A percentile compares a stretch with the other conserved stretches of the same genome.
These are phyloP conservation scores for Drosophila flavopinicola DNA, from an alignment of 2,888 invertebrate species.

Conservation along the genomic window DNA sequence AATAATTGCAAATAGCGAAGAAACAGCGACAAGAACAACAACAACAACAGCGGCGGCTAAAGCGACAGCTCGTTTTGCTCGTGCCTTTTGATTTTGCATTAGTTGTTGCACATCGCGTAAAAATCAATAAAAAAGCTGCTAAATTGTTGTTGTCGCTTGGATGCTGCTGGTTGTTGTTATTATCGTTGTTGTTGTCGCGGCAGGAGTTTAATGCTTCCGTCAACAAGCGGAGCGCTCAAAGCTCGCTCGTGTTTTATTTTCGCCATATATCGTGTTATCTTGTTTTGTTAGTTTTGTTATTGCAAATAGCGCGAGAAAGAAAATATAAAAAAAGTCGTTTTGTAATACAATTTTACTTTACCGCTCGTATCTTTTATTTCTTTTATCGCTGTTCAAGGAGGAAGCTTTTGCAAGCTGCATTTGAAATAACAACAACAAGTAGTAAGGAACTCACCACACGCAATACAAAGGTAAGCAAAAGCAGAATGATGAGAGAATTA, in stretches of 20 bases:
- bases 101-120: constrained; percentile 63
- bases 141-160: constrained; percentile 44
- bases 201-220: constrained; percentile 65
- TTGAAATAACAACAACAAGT: constrained; percentile 39
- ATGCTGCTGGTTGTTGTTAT: constrained; percentile 28
- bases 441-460: constrained; percentile 9
- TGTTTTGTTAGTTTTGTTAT: constrained; percentile 27
- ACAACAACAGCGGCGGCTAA: constrained; percentile 15
- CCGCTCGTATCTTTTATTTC: constrained; percentile 32
- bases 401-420: constrained; percentile 48
- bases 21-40: constrained; percentile 21
- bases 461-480: constrained; percentile 38
- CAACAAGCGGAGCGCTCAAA: constrained; percentile 50
- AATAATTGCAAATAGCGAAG: constrained; percentile 39
- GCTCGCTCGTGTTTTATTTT: constrained; percentile 24
- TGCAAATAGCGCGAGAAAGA: constrained; percentile 34
- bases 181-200: constrained; percentile 32
- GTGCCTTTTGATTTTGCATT: constrained; percentile 42
- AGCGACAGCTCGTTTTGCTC: constrained; percentile 25
- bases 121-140: constrained; percentile 66
- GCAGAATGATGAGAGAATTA: constrained; percentile 8
- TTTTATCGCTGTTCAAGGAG: constrained; percentile 39
- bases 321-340: constrained; percentile 26
- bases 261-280: constrained; percentile 24
- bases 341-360: constrained; percentile 25